Conservation (phyloP, 1,140 invertebrate genomes). For the Stegodyphus dumicola region DNA sequence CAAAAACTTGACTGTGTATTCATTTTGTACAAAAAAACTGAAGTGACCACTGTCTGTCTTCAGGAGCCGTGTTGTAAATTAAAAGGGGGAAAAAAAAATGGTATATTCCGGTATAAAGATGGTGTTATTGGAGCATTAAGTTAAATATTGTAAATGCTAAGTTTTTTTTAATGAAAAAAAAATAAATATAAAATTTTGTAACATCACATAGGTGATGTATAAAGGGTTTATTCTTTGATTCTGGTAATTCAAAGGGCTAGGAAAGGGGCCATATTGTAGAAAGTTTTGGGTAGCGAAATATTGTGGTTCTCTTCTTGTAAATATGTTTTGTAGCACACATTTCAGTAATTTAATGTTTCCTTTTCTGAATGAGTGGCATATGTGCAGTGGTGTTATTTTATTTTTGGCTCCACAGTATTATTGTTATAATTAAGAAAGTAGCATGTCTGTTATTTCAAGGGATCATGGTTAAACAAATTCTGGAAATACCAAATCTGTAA, state of each 20-base stretch:
- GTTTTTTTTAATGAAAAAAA: conserved; percentile 23
- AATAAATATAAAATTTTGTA: conserved; percentile 25
- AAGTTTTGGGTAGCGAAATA: conserved; percentile 52
- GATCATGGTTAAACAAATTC: conserved; percentile 11
- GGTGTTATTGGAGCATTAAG: conserved; percentile 31
- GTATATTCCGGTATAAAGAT: conserved; percentile 23
- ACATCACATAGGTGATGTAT: conserved; percentile 39
- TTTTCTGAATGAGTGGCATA: conserved; percentile 35
- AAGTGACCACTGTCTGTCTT: conserved; percentile 14
- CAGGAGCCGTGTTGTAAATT: conserved; percentile 12
- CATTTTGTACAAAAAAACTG: conserved; percentile 56
- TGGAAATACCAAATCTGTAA: neutral
- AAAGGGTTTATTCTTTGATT: conserved; percentile 55
- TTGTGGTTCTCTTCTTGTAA: conserved; percentile 53
- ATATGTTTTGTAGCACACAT: conserved; percentile 37
- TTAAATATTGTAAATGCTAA: conserved; percentile 24
- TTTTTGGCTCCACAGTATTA: conserved; percentile 57
- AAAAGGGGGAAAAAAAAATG: conserved; percentile 14
- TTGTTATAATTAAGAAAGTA: conserved; percentile 44
- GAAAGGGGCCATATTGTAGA: conserved; percentile 57
- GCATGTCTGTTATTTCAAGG: conserved; percentile 30
- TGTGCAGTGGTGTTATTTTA: conserved; percentile 40
- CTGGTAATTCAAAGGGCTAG: conserved; percentile 54
- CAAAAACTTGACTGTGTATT: conserved; percentile 47
- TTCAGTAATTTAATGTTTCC: conserved; percentile 58